These are phyloP conservation scores for Epinephelus awoara DNA, from an alignment of 2,797 vertebrate genomes.

Conservation along the genomic window DNA sequence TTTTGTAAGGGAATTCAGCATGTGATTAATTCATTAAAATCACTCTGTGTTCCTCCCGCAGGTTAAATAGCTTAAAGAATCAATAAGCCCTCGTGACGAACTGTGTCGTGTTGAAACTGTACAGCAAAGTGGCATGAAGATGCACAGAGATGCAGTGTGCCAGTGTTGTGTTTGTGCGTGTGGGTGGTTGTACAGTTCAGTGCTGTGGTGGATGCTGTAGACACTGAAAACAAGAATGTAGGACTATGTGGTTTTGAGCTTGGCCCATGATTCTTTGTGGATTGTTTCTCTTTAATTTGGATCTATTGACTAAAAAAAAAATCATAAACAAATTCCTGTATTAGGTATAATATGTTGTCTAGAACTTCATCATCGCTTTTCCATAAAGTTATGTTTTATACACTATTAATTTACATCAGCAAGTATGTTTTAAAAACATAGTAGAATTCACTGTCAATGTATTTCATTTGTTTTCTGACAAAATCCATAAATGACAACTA, in stretches of 20 bases:
- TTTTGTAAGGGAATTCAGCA: slow-evolving; percentile 50
- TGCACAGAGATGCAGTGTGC: not conserved
- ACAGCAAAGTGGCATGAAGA: not conserved
- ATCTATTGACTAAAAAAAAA: not conserved
- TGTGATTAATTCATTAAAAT: slow-evolving; percentile 59
- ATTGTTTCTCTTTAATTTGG: not conserved
- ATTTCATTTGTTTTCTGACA: too few relatives aligned
- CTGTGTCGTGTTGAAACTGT: slow-evolving; percentile 7
- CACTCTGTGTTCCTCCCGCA: slow-evolving; percentile 34
- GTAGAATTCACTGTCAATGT: too few relatives aligned
- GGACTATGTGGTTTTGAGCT: not conserved
- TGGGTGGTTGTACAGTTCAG: not conserved
- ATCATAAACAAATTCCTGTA: not conserved
- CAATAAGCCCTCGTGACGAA: slow-evolving; percentile 34
- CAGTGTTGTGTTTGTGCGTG: not conserved
- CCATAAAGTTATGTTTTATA: not conserved
- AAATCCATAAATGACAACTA: too few relatives aligned
- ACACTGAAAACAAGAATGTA: not conserved
- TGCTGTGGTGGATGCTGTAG: not conserved
- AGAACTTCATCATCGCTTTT: not conserved
- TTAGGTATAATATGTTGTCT: not conserved
- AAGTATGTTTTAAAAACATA: too few relatives aligned
- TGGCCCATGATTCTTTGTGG: not conserved
- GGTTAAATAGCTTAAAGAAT: slow-evolving; percentile 50
- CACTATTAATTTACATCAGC: too few relatives aligned